These are phyloP conservation scores for Brenthis daphne DNA, from an alignment of 2,888 invertebrate species.

Conservation along the genomic window DNA sequence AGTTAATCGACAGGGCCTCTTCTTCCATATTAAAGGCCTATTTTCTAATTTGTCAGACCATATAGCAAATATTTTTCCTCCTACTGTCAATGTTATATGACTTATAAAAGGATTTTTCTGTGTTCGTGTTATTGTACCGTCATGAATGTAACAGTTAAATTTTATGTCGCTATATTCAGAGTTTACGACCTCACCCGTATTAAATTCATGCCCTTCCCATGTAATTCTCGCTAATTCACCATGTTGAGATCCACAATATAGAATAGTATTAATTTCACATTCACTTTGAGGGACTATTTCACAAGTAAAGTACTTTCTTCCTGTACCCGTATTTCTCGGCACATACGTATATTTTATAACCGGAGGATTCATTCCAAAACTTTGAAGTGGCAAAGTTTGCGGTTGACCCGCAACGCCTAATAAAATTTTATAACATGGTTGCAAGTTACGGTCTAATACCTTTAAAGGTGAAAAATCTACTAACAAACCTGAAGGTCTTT, in stretches of 20 bases:
- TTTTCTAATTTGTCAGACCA: constrained; percentile 86
- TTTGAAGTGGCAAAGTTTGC: constrained; percentile 67
- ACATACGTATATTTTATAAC: constrained; percentile 59
- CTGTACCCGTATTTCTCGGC: constrained; percentile 56
- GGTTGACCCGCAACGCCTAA: constrained; percentile 71
- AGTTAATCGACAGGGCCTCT: constrained; percentile 81
- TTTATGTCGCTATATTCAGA: constrained; percentile 78
- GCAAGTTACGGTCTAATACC: constrained; percentile 82
- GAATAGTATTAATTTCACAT: constrained; percentile 55
- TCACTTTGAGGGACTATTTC: constrained; percentile 58
- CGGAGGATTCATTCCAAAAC: constrained; percentile 66
- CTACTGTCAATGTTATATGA: constrained; percentile 86
- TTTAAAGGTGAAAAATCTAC: constrained; percentile 84
- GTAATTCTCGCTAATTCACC: constrained; percentile 72
- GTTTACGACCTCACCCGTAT: constrained; percentile 83
- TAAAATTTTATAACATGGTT: constrained; percentile 83
- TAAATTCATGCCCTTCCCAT: constrained; percentile 87
- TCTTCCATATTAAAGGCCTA: constrained; percentile 86
- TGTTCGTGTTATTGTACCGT: constrained; percentile 85
- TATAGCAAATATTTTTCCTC: constrained; percentile 88
- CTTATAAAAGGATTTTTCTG: constrained; percentile 84
- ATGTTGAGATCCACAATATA: constrained; percentile 69
- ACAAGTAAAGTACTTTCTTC: constrained; percentile 69
- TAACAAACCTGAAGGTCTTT: constrained; percentile 82
- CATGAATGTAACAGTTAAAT: constrained; percentile 83